Base-by-base conservation (phyloP, 2,113 vertebrate species). In the Seriola quinqueradiata region DNA sequence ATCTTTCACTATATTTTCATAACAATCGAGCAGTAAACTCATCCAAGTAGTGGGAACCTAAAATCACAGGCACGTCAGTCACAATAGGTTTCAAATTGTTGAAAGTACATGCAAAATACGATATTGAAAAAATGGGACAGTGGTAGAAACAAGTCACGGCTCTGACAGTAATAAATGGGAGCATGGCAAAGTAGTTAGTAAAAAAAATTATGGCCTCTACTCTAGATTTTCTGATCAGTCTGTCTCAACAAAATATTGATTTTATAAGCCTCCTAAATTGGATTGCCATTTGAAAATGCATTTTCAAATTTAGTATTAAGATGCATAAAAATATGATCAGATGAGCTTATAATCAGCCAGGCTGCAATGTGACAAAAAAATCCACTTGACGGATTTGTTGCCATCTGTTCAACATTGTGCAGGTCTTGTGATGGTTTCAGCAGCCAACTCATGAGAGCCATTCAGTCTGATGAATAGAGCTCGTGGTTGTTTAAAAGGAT, bases 341-440 rank as follows among this genome's bases (percentile, higher is more conserved):
- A 61, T 63, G 16, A 19, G 52, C 66, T 21, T 79, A 32, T 28
- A 14, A 14, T n/a, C 55, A 69, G 57, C 69, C 55, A 58, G 12
- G 4, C 40, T n/a, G 14, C n/a, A 66, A 14, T 52, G 23, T 32
- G 61, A 67, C 32, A 21, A 21, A 0, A 0, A 63, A 75, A 52
- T 57, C 70, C 67, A 21, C 17, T 2, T 23, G 5, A 16, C 66
- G 55, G 55, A 80, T 77, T 10, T 46, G 55, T 54, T 48, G 38
- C 38, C 28, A 58, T 64, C 48, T 77, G 44, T 60, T 9, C 21
- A 54, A 60, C 19, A 21, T n/a, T 57, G 16, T 7, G 4, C 11
- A 48, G 12, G 46, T 67, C 61, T 54, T 36, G 42, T 52, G 54
- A 42, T 44, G 21, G 63, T 78, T 55, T 67, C 11, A 13, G 42